A percentile compares a stretch with the other conserved stretches of the same genome.
Conservation (phyloP, 1,140 invertebrate species). For the Pseudomyrmex flavicornis region DNA sequence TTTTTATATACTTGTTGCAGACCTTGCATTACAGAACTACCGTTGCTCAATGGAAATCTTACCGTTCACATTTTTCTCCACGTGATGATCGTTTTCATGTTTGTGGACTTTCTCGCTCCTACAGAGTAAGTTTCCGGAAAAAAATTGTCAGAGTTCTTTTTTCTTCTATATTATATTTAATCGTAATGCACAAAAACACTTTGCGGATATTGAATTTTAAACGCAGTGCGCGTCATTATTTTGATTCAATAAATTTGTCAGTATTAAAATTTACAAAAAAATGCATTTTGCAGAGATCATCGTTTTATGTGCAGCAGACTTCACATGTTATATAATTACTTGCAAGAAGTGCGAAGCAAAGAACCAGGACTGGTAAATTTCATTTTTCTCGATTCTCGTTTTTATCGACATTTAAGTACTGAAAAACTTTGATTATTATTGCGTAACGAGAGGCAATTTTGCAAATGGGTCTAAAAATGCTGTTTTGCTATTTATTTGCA, state of each 20-base stretch:
- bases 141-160: no score
- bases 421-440: no score
- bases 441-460: not conserved
- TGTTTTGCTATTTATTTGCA: slow-evolving; percentile 54
- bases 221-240: no score
- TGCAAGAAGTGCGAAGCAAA: slow-evolving; percentile 77
- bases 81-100: not conserved
- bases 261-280: not conserved
- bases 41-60: not conserved
- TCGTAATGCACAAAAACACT: no score
- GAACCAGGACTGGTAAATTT: slow-evolving; percentile 80
- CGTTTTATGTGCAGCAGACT: not conserved
- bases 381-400: not conserved
- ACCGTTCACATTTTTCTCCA: not conserved
- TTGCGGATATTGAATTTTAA: no score
- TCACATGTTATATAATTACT: slow-evolving; percentile 63
- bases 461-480: not conserved
- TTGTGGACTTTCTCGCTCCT: slow-evolving; percentile 10
- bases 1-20: slow-evolving; percentile 9
- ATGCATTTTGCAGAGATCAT: slow-evolving; percentile 72
- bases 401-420: no score
- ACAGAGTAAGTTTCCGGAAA: slow-evolving; percentile 23
- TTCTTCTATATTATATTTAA: no score
- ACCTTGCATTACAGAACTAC: not conserved
- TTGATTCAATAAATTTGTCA: not conserved